Evolutionary conservation across 2,888 invertebrate species (phyloP), one percentile per base, ranked within the genome.

Genomic region (Aleiodes testaceus): DNA sequence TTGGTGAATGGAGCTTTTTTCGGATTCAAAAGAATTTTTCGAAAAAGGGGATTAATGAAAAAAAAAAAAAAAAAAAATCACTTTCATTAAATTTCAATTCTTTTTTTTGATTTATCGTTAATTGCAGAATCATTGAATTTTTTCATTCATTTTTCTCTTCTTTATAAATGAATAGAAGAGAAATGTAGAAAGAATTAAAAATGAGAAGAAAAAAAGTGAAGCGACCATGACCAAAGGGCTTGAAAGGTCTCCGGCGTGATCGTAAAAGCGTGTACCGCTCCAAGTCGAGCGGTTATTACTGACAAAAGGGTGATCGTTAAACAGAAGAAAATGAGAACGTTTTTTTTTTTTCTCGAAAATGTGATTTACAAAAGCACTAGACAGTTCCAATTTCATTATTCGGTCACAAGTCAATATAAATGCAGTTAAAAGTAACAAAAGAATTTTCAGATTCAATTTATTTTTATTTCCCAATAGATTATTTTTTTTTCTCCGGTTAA

Each of bases 231-330:
- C 70, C 70, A 70, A 70, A 65, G 70, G 70, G 55, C 65, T 44
- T 55, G 36, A 65, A 59, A 59, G 65, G 70, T 70, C 70, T 59
- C 36, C 16, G 65, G 47, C 55, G 70, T 70, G 70, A 70, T 70
- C 70, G 65, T 70, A 66, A 66, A 70, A 55, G 63, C 12, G 20
- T 26, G 55, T 66, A 59, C 70, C 36, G 36, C 65, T 55, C 70
- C 55, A 66, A 66, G 70, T 45, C 70, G 55, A 36, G 65, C 70
- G 22, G 65, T 70, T 70, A 70, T 66, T 70, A 66, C 70, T 70
- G 65, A 66, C 65, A 66, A 70, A 70, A 70, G 63, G 63, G 44
- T 66, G 70, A 70, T 70, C 65, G 70, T 70, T 70, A 70, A 70
- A 70, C 63, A 55, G 55, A 42, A 59, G 63, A 70, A 66, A 70